Base-by-base conservation (phyloP, 2,797 vertebrate species). In the Megalops cyprinoides region DNA sequence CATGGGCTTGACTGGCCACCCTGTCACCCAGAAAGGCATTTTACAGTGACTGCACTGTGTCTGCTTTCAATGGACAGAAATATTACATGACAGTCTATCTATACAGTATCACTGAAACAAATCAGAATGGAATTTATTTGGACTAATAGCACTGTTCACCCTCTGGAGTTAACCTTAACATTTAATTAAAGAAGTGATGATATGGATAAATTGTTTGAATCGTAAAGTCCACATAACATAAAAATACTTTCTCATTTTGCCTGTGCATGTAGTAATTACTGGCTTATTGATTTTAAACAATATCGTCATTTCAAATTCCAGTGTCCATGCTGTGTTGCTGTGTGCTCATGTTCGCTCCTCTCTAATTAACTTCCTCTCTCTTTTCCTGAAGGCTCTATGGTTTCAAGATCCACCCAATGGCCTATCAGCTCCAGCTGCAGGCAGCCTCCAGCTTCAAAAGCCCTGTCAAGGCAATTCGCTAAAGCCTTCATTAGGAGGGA, bases 401-500 rank as follows among this genome's bases (percentile, higher is more conserved):
- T 51, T 98, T 98, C 90, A 98, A 98, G 94, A 98, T 98, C 91
- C 97, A 98, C 90, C 97, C 97, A 44, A 98, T 98, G 97, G 96
- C 97, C 10, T 98, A 98, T 90, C 97, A 98, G 92, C 95, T 98
- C 87, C 97, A 98, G 92, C 96, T 98, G 85, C 97, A 98, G 89
- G 97, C 97, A 8, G 97, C 97, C 87, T 97, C 96, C 92, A 98
- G 97, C 95, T 98, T 98, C 93, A 98, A 98, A 95, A 98, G 97
- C 90, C 97, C 97, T 0, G 97, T 98, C 87, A 98, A 98, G 91
- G 97, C 97, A 80, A 97, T 98, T 81, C 97, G 96, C 92, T 98
- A 76, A 56, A 49, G 58, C 46, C 44, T 23, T 1, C 44, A 20
- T 74, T 46, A 76, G 58, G 78, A 39, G 48, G 39, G 83, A 53